Evolutionary conservation across 2,888 invertebrate genomes (phyloP).

Genomic region (Hydraecia micacea): DNA sequence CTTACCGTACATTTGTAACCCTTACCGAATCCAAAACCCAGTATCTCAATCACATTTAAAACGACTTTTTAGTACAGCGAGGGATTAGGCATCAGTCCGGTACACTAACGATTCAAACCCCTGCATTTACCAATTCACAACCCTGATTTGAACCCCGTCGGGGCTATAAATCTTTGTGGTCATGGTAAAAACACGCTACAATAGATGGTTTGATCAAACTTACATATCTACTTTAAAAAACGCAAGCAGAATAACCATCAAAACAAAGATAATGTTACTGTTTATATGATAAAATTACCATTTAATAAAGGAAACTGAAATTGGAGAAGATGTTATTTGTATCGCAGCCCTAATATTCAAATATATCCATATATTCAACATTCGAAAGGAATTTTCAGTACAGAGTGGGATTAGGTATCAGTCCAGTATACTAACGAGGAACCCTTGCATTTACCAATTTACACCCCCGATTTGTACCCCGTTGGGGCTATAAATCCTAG

Average conservation of each 20-base stretch:
- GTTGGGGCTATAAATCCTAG: slow-evolving; percentile 70
- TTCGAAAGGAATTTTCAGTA: slow-evolving; percentile 57
- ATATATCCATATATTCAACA: neutral
- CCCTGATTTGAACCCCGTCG: slow-evolving; percentile 66
- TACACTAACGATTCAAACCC: slow-evolving; percentile 64
- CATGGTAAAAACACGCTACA: slow-evolving; percentile 13
- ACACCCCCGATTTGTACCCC: slow-evolving; percentile 72
- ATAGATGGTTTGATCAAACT: neutral
- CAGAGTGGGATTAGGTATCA: slow-evolving; percentile 49
- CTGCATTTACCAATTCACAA: slow-evolving; percentile 76
- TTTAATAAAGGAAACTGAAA: neutral
- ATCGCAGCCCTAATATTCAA: neutral
- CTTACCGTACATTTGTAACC: neutral
- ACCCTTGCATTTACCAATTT: slow-evolving; percentile 76
- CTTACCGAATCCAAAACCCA: neutral
- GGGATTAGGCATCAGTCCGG: slow-evolving; percentile 50
- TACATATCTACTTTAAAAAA: neutral
- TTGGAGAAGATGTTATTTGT: neutral
- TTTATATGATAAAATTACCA: neutral
- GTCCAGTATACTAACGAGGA: slow-evolving; percentile 59
- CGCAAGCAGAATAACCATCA: no score
- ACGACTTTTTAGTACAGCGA: slow-evolving; percentile 52
- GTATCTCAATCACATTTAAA: slow-evolving; percentile 43
- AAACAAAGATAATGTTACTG: neutral
- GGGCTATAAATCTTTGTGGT: slow-evolving; percentile 63